A percentile compares a stretch with the other conserved stretches of the same genome.
These are phyloP conservation scores for Tolypeutes matacus DNA, from an alignment of 2,797 vertebrate genomes.

Conservation along the genomic window DNA sequence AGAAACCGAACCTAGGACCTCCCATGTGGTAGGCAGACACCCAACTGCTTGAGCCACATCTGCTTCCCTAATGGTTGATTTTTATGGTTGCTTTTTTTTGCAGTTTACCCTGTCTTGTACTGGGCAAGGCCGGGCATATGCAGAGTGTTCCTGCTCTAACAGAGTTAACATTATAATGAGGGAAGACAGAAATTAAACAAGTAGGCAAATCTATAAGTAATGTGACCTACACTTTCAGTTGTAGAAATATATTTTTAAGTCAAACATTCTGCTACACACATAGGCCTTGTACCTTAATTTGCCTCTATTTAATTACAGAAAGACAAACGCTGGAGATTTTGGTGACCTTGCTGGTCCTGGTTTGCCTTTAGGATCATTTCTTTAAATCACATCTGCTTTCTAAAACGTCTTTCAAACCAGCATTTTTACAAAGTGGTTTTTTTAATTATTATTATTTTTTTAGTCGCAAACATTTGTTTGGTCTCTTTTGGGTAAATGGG, in stretches of 20 bases:
- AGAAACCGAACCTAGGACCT: no score
- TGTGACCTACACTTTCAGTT: background rate
- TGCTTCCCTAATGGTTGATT: no score
- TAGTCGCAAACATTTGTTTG: slow-evolving; percentile 23
- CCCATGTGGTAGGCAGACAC: no score
- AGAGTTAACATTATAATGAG: background rate
- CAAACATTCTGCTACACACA: background rate
- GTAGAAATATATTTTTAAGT: background rate
- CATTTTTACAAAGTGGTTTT: background rate
- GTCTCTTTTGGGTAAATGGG: slow-evolving; percentile 38
- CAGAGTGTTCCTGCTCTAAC: background rate
- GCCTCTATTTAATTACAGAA: slow-evolving; percentile 22
- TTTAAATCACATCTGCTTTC: slow-evolving; percentile 54
- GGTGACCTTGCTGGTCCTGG: background rate
- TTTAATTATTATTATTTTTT: background rate
- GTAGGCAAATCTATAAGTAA: background rate
- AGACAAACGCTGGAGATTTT: slow-evolving; percentile 25
- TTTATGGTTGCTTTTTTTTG: no score
- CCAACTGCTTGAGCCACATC: no score
- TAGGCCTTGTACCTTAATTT: background rate
- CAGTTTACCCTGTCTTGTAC: background rate
- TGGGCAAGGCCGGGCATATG: background rate
- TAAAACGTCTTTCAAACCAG: slow-evolving; percentile 61
- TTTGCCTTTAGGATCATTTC: slow-evolving; percentile 35
- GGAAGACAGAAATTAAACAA: slow-evolving; percentile 11